Evolutionary conservation across 1,140 invertebrate species (phyloP).

Genomic region (Rhagoletis zephyria): DNA sequence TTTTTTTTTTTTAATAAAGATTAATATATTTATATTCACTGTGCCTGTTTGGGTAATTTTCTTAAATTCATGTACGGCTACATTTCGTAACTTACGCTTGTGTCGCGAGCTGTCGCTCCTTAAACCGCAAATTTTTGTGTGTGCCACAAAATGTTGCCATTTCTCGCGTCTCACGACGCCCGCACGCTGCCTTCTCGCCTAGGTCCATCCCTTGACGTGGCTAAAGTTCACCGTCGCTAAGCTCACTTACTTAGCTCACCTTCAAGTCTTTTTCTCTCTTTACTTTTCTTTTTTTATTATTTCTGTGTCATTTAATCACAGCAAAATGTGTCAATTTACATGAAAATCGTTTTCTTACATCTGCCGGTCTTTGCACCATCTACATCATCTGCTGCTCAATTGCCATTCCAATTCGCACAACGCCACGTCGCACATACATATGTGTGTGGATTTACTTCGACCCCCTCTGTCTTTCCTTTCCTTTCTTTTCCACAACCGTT

Average conservation of each 20-base stretch:
- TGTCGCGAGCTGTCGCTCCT: too few species aligned
- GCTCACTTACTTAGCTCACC: too few species aligned
- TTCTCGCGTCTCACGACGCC: background rate
- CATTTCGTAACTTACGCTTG: background rate
- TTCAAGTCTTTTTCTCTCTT: background rate
- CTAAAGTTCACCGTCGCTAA: background rate
- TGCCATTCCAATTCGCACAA: background rate
- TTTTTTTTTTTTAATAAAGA: too few species aligned
- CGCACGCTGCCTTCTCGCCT: background rate
- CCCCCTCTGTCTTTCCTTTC: background rate
- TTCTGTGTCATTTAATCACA: conserved; percentile 35
- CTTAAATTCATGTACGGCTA: background rate
- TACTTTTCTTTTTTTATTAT: background rate
- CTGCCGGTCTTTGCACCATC: conserved; percentile 1
- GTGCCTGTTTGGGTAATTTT: background rate
- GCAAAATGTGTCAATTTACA: conserved; percentile 49
- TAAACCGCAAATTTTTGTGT: too few species aligned
- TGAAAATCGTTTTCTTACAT: conserved; percentile 50
- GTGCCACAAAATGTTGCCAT: conserved; percentile 1
- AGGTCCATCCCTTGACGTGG: background rate
- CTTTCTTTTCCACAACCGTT: background rate
- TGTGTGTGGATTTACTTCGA: too few species aligned
- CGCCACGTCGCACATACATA: background rate
- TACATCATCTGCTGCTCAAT: too few species aligned
- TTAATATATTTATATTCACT: background rate